Evolutionary conservation across 1,140 invertebrate genomes (phyloP), one percentile per base, ranked within the genome.

Genomic region (Drosophila pallidifrons): DNA sequence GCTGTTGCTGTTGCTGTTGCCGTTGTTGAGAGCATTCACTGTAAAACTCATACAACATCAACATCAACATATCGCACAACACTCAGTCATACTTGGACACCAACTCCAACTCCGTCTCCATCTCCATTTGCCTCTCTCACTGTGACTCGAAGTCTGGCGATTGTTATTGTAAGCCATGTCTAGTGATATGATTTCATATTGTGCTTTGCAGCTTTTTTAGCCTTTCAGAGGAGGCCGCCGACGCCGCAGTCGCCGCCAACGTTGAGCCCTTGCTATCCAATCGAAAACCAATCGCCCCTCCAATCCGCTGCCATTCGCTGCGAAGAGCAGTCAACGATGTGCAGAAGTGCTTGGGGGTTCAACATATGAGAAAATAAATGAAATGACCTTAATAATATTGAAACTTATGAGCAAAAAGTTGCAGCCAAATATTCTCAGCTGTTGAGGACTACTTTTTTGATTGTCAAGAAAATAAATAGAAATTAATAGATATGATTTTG

Each of bases 131-230:
- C 10, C 7, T 10, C n/a, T 45, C 49, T 46, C 28, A 16, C 35
- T 71, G 43, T 41, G 55, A 45, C 10, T 66, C 38, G 51, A 20
- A 47, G 41, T 57, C 52, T 65, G 46, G 70, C 60, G 65, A 58
- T 64, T 87, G 85, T 87, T 87, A 87, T 87, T 87, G 83, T 87
- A 87, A 87, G 83, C 83, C 83, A 88, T 88, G 83, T 87, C 83
- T 87, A 87, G 83, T 87, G 83, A 87, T 87, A 87, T 87, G 83
- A 87, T 88, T 87, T 88, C 80, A 81, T 81, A 88, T 87, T 87
- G 77, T 87, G 80, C 82, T 81, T 85, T 72, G 67, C 75, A 75
- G 82, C 79, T 75, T 87, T 85, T 81, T 77, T 58, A 59, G 73
- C 38, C 57, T 80, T 83, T 83, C 81, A 83, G 81, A 82, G 76